These are phyloP conservation scores for Labeo catla DNA, from an alignment of 2,113 vertebrate species.

Conservation along the genomic window DNA sequence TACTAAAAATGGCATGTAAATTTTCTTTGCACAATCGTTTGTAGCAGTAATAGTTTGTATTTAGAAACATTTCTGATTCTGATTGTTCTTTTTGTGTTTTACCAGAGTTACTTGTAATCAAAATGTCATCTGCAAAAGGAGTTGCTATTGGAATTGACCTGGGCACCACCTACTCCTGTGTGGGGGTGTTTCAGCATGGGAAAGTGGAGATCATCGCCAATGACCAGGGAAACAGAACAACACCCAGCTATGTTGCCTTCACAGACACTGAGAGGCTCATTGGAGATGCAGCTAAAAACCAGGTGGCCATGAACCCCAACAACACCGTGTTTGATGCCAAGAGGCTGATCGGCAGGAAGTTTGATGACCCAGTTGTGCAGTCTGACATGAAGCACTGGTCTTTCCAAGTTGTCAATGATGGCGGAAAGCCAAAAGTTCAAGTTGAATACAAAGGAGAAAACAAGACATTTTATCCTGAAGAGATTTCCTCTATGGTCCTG, in stretches of 20 bases:
- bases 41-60: neutral
- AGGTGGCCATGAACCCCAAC: constrained; percentile 85
- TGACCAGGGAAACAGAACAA: constrained; percentile 88
- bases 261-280: constrained; percentile 87
- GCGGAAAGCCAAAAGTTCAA: constrained; percentile 68
- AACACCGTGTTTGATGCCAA: constrained; percentile 88
- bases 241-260: constrained; percentile 87
- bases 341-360: constrained; percentile 81
- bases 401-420: constrained; percentile 66
- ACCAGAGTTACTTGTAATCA: neutral
- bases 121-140: constrained; percentile 56
- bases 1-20: neutral
- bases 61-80: neutral
- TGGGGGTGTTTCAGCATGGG: constrained; percentile 88
- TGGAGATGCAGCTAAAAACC: constrained; percentile 87
- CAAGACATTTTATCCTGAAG: constrained; percentile 69
- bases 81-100: neutral
- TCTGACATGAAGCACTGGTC: constrained; percentile 75
- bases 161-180: constrained; percentile 67
- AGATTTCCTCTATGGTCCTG: constrained; percentile 70
- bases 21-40: neutral
- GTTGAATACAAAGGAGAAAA: constrained; percentile 71
- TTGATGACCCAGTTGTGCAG: constrained; percentile 70
- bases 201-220: constrained; percentile 90
- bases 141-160: constrained; percentile 54